Base-by-base conservation (phyloP, 1,140 invertebrate species). In the Heliconius melpomene region DNA sequence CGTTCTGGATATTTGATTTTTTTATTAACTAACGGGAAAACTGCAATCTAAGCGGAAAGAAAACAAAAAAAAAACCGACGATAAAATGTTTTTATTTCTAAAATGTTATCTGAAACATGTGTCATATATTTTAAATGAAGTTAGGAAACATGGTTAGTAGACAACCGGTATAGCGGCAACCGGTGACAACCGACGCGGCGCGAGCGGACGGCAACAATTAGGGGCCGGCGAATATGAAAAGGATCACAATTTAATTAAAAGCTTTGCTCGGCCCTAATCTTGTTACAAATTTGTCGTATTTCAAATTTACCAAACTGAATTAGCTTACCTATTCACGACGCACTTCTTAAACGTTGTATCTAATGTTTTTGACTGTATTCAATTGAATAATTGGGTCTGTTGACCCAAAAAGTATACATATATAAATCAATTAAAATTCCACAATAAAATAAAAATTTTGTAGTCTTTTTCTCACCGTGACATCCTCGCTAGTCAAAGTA, bases 191-290 rank as follows among this genome's bases (percentile, higher is more conserved):
- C 40, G 36, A 23, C 36, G 72, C 72, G 72, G 9, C 38, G n/a
- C 3, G 38, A 38, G 72, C 36, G 72, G 72, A 40, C 72, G 40
- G 40, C 38, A 50, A 40, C n/a, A 40, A 52, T 46, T 52, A 52
- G 50, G 40, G 13, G 73, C 46, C 46, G 46, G 7, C 7, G 40
- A 29, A 52, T 74, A 74, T 74, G 73, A 74, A 74, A 52, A 74
- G 73, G 40, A 74, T 52, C 73, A 52, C n/a, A 74, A 32, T 74
- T 16, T 74, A 74, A 74, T 74, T 52, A 52, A 74, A 32, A 74
- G 18, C 73, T 54, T 74, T 32, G 26, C 60, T 66, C 60, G 60
- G 60, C 60, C 60, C 60, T 66, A 66, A 66, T 66, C 60, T 66
- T 29, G 60, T 66, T 66, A 66, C 60, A 66, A 66, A 66, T 66